Base-by-base conservation (phyloP, 2,113 vertebrate species). In the Trematocara variabile region DNA sequence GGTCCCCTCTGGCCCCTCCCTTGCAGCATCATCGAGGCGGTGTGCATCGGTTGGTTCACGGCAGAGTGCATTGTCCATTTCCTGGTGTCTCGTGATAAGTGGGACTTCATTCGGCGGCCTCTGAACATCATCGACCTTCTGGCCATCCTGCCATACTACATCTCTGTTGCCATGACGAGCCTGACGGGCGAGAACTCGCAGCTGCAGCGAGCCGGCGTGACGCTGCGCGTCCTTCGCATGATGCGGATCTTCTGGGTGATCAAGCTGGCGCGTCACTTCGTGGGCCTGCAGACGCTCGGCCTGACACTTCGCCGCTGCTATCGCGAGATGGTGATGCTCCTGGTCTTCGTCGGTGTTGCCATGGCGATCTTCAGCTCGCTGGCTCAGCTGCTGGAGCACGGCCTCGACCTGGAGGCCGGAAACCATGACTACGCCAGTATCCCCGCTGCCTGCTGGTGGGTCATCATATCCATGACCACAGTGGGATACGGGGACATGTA, bases 201-300 rank as follows among this genome's bases (percentile, higher is more conserved):
- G 92, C 97, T 99, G 84, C 98, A 99, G 96, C 96, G 98, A 63
- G 98, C 98, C 2, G 98, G 98, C 18, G 97, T 99, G 87, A 98
- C 98, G 8, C 92, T 99, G 88, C 96, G 98, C 14, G 96, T 99
- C n/a, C 95, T 99, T 86, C 97, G 98, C 73, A 98, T 97, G 95
- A 97, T 98, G 98, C 95, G 98, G 88, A 98, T 99, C 95, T 99
- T 99, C 95, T 99, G 98, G 98, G 97, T 99, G 86, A 99, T 99
- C 94, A 99, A 99, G 92, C 96, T 99, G 65, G 98, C 98, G 3
- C 98, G 98, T 56, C 98, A 99, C 95, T 99, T 99, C 93, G 95
- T 99, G 89, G 98, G 98, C 75, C 96, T 99, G 87, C 98, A 99
- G 96, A 99, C 98, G 0, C 97, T 99, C 22, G 98, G 98, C 85